These are phyloP conservation scores for Mellivora capensis DNA, from an alignment of 2,113 vertebrate species.

Conservation along the genomic window DNA sequence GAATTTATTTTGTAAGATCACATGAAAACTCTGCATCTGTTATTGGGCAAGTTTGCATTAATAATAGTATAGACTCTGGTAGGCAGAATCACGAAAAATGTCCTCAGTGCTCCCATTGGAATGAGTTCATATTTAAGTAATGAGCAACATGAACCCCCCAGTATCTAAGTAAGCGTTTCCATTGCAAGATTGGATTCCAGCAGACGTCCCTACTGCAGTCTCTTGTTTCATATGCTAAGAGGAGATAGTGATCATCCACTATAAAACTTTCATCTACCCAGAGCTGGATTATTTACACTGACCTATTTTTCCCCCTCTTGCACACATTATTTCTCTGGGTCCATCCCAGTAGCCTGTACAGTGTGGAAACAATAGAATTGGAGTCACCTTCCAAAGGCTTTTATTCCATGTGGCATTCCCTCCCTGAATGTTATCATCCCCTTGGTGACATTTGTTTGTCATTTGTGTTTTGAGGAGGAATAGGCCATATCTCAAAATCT, in stretches of 20 bases:
- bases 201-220: conserved; percentile 58
- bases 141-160: conserved; percentile 83
- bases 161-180: conserved; percentile 73
- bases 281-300: conserved; percentile 75
- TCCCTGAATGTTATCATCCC: conserved; percentile 42
- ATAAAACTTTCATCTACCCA: conserved; percentile 80
- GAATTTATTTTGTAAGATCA: conserved; percentile 42
- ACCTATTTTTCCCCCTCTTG: conserved; percentile 58
- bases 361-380: conserved; percentile 55
- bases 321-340: conserved; percentile 10
- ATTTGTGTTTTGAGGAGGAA: conserved; percentile 65
- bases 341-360: conserved; percentile 38
- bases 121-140: conserved; percentile 86
- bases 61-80: conserved; percentile 11
- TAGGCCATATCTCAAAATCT: conserved; percentile 76
- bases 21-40: conserved; percentile 54
- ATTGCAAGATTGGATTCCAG: conserved; percentile 76
- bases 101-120: conserved; percentile 80
- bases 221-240: conserved; percentile 72
- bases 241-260: conserved; percentile 77
- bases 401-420: conserved; percentile 54
- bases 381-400: conserved; percentile 31
- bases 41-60: conserved; percentile 45
- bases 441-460: conserved; percentile 65
- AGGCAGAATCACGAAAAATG: conserved; percentile 57